phyloP scores from a whole-genome alignment of 2,113 vertebrate genomes.

The Isichthys henryi region DNA sequence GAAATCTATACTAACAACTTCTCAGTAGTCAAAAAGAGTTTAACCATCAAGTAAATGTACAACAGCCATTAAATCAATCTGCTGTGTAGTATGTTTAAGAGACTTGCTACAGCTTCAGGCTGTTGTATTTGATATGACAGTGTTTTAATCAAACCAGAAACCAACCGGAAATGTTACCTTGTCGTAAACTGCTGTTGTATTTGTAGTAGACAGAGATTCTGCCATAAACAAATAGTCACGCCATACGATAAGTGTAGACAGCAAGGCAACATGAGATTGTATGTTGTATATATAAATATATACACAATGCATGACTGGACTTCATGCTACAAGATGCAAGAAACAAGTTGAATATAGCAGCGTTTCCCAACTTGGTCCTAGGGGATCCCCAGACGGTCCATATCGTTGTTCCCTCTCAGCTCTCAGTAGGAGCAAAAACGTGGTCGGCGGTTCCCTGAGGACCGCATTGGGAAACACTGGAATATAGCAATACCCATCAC shows the following conservation, averaged over 20 bases:
- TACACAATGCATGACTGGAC: not conserved
- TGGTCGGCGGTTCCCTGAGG: not conserved
- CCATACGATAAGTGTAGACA: not conserved
- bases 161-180: not conserved
- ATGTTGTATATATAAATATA: not conserved
- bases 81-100: not conserved
- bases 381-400: not conserved
- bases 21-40: not conserved
- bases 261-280: not conserved
- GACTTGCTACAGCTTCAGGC: not conserved
- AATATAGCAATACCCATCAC: not conserved
- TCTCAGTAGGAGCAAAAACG: not conserved
- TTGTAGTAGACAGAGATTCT: not conserved
- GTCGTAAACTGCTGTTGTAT: not conserved
- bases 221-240: not conserved
- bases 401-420: not conserved
- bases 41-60: not conserved
- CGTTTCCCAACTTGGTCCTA: not conserved
- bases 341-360: not conserved
- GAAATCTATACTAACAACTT: not conserved
- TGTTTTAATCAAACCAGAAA: not conserved
- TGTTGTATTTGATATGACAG: not conserved
- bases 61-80: not conserved
- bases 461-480: not conserved
- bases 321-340: not conserved